Conservation (phyloP, 2,888 invertebrate genomes). For the Electrophaes corylata region DNA sequence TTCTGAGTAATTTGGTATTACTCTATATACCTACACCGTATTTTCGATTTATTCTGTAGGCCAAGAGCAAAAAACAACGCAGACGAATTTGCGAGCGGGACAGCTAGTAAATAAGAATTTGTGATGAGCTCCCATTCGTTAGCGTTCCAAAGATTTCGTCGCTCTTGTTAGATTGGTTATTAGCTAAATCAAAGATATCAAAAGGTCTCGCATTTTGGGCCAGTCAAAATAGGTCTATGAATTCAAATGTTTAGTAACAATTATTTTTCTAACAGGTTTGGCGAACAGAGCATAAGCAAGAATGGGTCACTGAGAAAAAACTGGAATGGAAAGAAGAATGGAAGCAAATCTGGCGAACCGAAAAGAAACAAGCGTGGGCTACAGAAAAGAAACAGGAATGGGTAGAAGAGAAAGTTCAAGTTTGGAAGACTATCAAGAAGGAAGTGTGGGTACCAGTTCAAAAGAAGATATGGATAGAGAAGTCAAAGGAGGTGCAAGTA, state of each 20-base stretch:
- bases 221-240: too few species aligned
- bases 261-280: conserved; percentile 51
- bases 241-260: background rate
- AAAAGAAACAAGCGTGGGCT: conserved; percentile 89
- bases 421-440: conserved; percentile 85
- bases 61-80: too few species aligned
- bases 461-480: conserved; percentile 88
- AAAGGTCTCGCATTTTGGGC: too few species aligned
- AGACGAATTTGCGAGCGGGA: too few species aligned
- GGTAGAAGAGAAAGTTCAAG: conserved; percentile 78
- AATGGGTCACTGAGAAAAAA: conserved; percentile 86
- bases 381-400: conserved; percentile 87
- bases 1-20: too few species aligned
- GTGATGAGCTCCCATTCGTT: too few species aligned
- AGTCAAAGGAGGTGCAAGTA: conserved; percentile 88
- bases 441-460: conserved; percentile 87
- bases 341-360: conserved; percentile 88
- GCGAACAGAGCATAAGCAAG: conserved; percentile 84
- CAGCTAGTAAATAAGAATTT: too few species aligned
- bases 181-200: too few species aligned
- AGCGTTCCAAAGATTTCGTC: too few species aligned
- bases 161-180: too few species aligned
- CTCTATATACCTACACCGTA: too few species aligned
- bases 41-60: too few species aligned
- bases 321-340: conserved; percentile 87